Evolutionary conservation across 1,140 invertebrate species (phyloP), one percentile per base, ranked within the genome.

Genomic region (Zaprionus ornatus): DNA sequence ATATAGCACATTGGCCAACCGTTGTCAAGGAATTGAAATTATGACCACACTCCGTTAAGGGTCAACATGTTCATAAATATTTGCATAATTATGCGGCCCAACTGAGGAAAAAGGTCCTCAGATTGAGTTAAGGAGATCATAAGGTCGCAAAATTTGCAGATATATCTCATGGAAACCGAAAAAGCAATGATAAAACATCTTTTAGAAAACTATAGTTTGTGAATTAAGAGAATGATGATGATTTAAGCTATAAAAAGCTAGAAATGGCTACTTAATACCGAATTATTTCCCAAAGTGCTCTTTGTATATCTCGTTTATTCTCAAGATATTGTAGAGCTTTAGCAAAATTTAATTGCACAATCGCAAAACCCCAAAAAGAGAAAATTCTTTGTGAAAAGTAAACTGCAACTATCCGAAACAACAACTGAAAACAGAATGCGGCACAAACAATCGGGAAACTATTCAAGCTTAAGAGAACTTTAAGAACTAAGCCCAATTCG

Each of bases 1-100:
- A 73, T 66, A 68, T 76, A 69, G 82, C 75, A 73, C 67, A 79
- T 50, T 23, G 19, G 45, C 19, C 45, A 87, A 74, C 83, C 80
- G 80, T 87, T 87, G 83, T 87, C 83, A 87, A 83, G 80, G 80
- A 83, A 82, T 57, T 74, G 84, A 80, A 88, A 82, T 62, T 74
- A 81, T 82, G 70, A 54, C 40, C 69, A 50, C 61, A 65, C 63
- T 65, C 63, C 23, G 50, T 56, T 56, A 66, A 74, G 71, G 71
- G 64, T 74, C 71, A 74, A 74, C 48, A 68, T 55, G 35, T 54
- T 54, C 64, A 74, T 61, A 74, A 74, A 74, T 74, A 74, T 74
- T 74, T 74, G 64, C 64, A 74, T 74, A 74, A 74, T 74, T 74
- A 74, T 68, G 55, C 40, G 32, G 32, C 25, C 54, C 5, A 42